These are phyloP conservation scores for Cygnus buccinator DNA, from an alignment of 2,113 vertebrate species.

Conservation along the genomic window DNA sequence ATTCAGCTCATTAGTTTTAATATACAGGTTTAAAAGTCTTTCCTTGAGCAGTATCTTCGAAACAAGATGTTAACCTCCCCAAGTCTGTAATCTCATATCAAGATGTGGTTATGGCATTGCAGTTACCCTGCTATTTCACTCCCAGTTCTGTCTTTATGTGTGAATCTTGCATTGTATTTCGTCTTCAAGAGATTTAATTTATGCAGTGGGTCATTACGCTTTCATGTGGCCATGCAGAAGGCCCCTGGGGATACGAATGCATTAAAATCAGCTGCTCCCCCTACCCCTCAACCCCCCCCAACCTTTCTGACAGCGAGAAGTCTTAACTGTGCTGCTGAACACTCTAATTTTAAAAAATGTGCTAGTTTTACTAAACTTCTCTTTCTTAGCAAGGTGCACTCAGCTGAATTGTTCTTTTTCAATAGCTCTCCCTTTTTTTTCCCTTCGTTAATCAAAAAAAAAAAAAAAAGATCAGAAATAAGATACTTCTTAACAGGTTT, in stretches of 20 bases:
- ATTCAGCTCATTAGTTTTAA: slow-evolving; percentile 62
- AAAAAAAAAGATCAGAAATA: background rate
- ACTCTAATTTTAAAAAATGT: background rate
- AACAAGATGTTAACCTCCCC: slow-evolving; percentile 9
- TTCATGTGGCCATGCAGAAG: background rate
- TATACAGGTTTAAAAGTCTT: slow-evolving; percentile 52
- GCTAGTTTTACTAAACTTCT: background rate
- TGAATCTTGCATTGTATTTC: background rate
- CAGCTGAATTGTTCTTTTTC: background rate
- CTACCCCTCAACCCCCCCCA: background rate
- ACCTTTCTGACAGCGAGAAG: background rate
- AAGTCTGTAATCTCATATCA: background rate
- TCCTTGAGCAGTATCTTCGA: slow-evolving; percentile 4
- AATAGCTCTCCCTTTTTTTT: background rate
- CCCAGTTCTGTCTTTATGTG: background rate
- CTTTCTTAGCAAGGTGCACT: background rate
- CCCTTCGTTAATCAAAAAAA: too few relatives aligned
- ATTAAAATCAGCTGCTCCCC: background rate
- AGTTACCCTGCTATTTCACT: slow-evolving; percentile 5
- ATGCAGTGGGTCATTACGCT: slow-evolving; percentile 24
- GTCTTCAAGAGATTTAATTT: slow-evolving; percentile 16
- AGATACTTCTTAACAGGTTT: background rate
- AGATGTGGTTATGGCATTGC: background rate
- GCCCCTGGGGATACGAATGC: background rate
- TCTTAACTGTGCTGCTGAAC: background rate